Conservation (phyloP, 1,140 invertebrate species). For the Philopotamus ludificatus region DNA sequence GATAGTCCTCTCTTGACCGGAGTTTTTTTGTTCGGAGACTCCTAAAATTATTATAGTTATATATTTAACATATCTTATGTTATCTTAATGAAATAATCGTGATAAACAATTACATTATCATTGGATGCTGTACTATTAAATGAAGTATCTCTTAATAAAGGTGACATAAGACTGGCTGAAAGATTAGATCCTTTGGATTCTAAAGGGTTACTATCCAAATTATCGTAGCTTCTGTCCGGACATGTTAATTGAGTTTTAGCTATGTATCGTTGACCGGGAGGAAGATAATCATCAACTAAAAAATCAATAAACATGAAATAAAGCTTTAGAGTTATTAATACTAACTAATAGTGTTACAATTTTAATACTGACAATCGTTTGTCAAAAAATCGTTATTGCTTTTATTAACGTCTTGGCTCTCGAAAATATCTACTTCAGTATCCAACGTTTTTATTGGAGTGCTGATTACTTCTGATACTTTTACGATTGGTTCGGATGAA, state of each 20-base stretch:
- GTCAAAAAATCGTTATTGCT: conserved; percentile 22
- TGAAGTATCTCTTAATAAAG: conserved; percentile 12
- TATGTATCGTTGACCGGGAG: conserved; percentile 28
- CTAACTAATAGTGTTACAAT: not conserved
- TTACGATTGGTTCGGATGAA: not conserved
- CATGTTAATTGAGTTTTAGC: not conserved
- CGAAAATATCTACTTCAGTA: conserved; percentile 28
- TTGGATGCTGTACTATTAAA: not conserved
- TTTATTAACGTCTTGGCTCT: conserved; percentile 28
- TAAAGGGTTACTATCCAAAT: too few species aligned
- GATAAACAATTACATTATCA: too few species aligned
- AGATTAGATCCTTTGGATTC: conserved; percentile 14
- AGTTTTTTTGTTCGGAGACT: too few species aligned
- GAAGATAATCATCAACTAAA: conserved; percentile 34
- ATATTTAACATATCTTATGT: too few species aligned
- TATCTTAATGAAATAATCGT: too few species aligned
- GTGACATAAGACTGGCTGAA: conserved; percentile 30
- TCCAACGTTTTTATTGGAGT: too few species aligned
- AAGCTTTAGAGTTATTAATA: not conserved
- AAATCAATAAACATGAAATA: conserved; percentile 17
- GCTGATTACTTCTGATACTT: not conserved
- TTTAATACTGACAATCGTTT: conserved; percentile 34
- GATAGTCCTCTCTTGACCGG: not conserved
- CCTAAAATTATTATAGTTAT: too few species aligned
- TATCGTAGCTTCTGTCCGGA: too few species aligned